Conservation (phyloP, 2,888 invertebrate species). For the Torymus aiolomorphi region DNA sequence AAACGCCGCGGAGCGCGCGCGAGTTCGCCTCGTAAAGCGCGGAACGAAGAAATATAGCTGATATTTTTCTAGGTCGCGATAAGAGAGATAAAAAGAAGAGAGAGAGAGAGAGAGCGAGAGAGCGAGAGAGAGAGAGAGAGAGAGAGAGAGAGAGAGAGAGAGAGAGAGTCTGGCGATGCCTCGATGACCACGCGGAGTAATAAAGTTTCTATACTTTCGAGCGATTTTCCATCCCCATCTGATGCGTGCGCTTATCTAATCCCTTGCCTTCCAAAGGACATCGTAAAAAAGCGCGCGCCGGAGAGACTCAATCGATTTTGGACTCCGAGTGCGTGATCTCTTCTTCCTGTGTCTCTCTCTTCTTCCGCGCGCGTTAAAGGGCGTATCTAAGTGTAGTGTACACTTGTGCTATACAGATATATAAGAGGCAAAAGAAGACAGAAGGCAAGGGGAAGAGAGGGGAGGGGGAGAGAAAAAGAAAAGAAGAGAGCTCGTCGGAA, state of each 20-base stretch:
- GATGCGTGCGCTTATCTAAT: background rate
- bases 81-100: constrained; percentile 46
- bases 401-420: background rate
- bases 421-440: background rate
- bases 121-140: background rate
- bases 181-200: background rate
- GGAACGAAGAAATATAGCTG: constrained; percentile 40
- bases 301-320: constrained; percentile 44
- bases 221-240: constrained; percentile 26
- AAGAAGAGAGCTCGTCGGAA: constrained; percentile 9
- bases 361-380: background rate
- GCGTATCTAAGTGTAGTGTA: background rate
- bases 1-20: constrained; percentile 36
- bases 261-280: constrained; percentile 17
- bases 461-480: constrained; percentile 2
- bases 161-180: background rate
- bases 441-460: too few relatives aligned
- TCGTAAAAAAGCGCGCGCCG: constrained; percentile 23
- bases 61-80: constrained; percentile 55
- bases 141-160: background rate
- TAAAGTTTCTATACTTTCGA: constrained; percentile 39
- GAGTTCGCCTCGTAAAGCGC: constrained; percentile 41
- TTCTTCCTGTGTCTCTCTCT: background rate
- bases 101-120: background rate
- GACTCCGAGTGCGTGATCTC: constrained; percentile 12